These are phyloP conservation scores for Choloepus hoffmanni DNA, from an alignment of 2,113 vertebrate species.

Conservation along the genomic window DNA sequence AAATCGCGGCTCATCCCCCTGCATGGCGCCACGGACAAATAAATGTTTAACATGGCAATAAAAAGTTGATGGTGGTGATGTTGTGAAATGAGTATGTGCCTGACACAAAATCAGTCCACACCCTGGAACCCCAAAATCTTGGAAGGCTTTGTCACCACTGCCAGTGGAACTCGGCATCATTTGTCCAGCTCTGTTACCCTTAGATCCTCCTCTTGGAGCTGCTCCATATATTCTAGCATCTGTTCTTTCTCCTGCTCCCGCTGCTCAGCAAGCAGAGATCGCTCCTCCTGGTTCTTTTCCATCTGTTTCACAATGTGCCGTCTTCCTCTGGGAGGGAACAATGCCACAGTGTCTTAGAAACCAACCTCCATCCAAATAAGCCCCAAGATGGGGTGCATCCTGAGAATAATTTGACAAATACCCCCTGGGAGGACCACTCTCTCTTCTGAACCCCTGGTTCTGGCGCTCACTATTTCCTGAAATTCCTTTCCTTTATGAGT, in stretches of 20 bases:
- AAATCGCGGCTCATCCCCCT: background rate
- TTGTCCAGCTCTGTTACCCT: conserved; percentile 82
- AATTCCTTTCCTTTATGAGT: background rate
- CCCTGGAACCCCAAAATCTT: background rate
- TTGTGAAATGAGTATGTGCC: conserved; percentile 1
- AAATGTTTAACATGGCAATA: background rate
- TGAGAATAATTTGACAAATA: background rate
- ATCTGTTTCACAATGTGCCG: conserved; percentile 91
- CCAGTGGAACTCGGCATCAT: background rate
- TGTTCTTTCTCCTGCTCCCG: conserved; percentile 90
- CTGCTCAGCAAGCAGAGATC: conserved; percentile 84
- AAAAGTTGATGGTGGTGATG: background rate
- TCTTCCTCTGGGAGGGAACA: conserved; percentile 86
- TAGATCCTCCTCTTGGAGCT: conserved; percentile 89
- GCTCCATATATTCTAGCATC: conserved; percentile 86
- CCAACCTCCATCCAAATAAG: background rate
- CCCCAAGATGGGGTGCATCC: background rate
- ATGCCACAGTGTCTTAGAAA: accelerated
- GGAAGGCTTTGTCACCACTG: background rate
- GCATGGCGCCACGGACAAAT: background rate
- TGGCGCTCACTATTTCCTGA: background rate
- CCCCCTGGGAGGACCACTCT: background rate
- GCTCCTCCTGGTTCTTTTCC: conserved; percentile 86
- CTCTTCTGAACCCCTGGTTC: background rate
- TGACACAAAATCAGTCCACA: background rate